Percentiles rank a stretch among this genome's conserved stretches.
These are phyloP conservation scores for Hylia prasina DNA, from an alignment of 2,113 vertebrate genomes.

Conservation along the genomic window DNA sequence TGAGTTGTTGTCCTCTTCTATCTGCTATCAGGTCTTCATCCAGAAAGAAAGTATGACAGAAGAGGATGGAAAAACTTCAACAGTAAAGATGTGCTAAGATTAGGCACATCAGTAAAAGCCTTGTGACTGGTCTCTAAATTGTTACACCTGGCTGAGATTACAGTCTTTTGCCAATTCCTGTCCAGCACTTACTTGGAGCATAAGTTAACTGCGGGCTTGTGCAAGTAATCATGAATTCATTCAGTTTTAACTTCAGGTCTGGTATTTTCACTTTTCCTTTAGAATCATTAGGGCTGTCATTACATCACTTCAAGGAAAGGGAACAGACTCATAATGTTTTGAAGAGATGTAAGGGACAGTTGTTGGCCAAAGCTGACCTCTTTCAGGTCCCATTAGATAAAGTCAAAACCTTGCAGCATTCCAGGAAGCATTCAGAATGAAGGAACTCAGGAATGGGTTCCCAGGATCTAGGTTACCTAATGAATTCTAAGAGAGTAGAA, in stretches of 20 bases:
- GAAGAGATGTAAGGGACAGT: not conserved
- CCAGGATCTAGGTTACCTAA: constrained; percentile 31
- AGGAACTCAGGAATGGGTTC: not conserved
- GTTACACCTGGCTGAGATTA: not conserved
- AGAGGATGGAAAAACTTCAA: not conserved
- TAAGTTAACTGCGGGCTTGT: not conserved
- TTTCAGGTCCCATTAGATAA: constrained; percentile 30
- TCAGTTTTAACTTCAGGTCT: not conserved
- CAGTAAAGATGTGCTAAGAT: not conserved
- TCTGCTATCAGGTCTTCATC: not conserved
- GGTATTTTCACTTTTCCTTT: not conserved
- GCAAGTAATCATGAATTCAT: not conserved
- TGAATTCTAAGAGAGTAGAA: constrained; percentile 40
- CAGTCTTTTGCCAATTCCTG: not conserved
- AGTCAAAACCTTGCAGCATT: constrained; percentile 2
- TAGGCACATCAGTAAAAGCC: not conserved
- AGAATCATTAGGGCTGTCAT: not conserved
- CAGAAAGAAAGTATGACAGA: not conserved
- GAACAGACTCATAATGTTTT: not conserved
- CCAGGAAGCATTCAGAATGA: constrained; percentile 7
- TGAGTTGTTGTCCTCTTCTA: not conserved
- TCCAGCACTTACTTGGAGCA: not conserved
- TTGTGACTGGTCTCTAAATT: not conserved
- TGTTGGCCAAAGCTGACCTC: not conserved
- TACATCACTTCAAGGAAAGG: not conserved